These are phyloP conservation scores for Osedax frankpressi DNA, from an alignment of 2,888 invertebrate genomes.

Conservation along the genomic window DNA sequence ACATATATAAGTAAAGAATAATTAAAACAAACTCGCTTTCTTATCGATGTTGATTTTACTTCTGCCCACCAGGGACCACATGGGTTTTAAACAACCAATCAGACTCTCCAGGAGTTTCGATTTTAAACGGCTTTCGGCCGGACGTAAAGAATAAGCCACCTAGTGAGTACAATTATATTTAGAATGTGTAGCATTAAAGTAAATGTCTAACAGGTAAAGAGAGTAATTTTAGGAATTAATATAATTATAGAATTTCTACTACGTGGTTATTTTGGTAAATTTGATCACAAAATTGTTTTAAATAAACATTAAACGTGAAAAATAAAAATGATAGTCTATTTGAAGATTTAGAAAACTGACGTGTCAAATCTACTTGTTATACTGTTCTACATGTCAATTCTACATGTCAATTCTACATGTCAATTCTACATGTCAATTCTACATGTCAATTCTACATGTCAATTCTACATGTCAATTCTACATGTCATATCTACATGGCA, in stretches of 20 bases:
- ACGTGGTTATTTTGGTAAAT: too few relatives aligned
- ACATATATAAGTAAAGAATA: too few relatives aligned
- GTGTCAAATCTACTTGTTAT: not conserved
- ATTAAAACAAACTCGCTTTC: too few relatives aligned
- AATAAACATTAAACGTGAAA: not conserved
- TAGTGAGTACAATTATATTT: too few relatives aligned
- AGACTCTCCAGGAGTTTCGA: conserved; percentile 52
- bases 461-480: not conserved
- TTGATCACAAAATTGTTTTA: not conserved
- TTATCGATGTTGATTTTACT: conserved; percentile 23
- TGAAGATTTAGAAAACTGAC: not conserved
- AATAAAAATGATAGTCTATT: not conserved
- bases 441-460: not conserved
- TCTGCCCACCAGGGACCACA: conserved; percentile 73
- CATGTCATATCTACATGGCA: not conserved
- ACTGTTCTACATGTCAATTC: not conserved
- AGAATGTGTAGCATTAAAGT: too few relatives aligned
- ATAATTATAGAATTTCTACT: not conserved
- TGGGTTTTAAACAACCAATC: conserved; percentile 73
- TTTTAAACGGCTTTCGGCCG: not conserved
- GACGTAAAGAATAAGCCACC: too few relatives aligned
- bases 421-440: not conserved
- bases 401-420: not conserved
- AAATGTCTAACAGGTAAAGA: too few relatives aligned
- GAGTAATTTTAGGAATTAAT: too few relatives aligned